Evolutionary conservation across 1,140 invertebrate genomes (phyloP).

Genomic region (Tetramorium alpestre): DNA sequence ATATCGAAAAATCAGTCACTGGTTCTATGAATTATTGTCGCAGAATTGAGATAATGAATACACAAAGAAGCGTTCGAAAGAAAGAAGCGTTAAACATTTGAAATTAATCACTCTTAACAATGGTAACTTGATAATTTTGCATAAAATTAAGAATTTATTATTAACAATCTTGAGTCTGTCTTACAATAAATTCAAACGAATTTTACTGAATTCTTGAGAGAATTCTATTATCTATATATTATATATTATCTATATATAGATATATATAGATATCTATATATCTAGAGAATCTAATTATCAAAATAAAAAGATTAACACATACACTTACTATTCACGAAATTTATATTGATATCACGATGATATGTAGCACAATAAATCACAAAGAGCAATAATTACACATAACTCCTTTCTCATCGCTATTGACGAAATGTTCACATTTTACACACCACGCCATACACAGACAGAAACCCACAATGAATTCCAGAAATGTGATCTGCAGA

Average conservation of each 20-base stretch:
- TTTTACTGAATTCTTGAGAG: neutral
- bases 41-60: neutral
- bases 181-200: neutral
- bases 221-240: too few species aligned
- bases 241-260: too few species aligned
- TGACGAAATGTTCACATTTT: constrained; percentile 1
- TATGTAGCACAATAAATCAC: neutral
- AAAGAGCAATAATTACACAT: neutral
- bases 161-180: neutral
- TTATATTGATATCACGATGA: neutral
- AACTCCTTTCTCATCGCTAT: neutral
- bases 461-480: neutral
- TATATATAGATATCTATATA: too few species aligned
- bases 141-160: neutral
- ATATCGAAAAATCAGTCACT: neutral
- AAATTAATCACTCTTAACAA: neutral
- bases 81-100: neutral
- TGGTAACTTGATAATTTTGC: neutral
- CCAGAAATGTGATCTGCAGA: neutral
- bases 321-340: neutral
- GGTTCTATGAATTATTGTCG: neutral
- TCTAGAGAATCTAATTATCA: neutral
- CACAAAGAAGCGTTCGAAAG: neutral
- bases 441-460: neutral
- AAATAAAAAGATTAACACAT: neutral